phyloP scores from a whole-genome alignment of 2,797 vertebrate genomes.

The Rhinella marina region DNA sequence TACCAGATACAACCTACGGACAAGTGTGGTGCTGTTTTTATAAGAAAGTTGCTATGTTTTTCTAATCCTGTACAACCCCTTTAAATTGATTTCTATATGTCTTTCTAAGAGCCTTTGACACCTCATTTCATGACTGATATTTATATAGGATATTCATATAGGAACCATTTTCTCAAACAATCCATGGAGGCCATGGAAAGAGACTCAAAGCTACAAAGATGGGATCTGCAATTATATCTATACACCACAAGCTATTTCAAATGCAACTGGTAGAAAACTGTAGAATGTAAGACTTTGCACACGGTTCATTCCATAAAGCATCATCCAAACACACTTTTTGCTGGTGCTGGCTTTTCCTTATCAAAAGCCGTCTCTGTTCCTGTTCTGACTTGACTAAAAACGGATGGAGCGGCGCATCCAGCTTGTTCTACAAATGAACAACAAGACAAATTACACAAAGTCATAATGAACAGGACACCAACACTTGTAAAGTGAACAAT shows the following conservation, averaged over 20 bases:
- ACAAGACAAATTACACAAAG: neutral
- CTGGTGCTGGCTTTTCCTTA: constrained; percentile 75
- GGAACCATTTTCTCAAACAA: too few species aligned
- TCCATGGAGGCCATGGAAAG: neutral
- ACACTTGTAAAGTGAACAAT: too few species aligned
- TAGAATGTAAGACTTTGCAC: constrained; percentile 22
- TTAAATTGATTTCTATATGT: too few species aligned
- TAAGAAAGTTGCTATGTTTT: too few species aligned
- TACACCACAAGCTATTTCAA: neutral
- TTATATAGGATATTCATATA: too few species aligned
- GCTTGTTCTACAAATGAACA: constrained; percentile 80
- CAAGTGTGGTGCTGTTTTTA: too few species aligned
- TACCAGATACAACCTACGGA: too few species aligned
- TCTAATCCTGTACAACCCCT: too few species aligned
- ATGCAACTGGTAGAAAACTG: neutral
- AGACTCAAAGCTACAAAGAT: neutral
- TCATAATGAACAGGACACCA: too few species aligned
- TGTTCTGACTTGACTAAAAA: constrained; percentile 85
- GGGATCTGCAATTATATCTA: neutral
- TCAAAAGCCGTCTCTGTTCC: constrained; percentile 87
- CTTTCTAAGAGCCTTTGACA: too few species aligned
- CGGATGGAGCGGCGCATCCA: constrained; percentile 85
- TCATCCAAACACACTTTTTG: constrained; percentile 86
- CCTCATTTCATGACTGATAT: too few species aligned
- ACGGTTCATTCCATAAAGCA: neutral